Evolutionary conservation across 2,797 vertebrate species (phyloP), one percentile per base, ranked within the genome.

Genomic region (Ciconia nigra): DNA sequence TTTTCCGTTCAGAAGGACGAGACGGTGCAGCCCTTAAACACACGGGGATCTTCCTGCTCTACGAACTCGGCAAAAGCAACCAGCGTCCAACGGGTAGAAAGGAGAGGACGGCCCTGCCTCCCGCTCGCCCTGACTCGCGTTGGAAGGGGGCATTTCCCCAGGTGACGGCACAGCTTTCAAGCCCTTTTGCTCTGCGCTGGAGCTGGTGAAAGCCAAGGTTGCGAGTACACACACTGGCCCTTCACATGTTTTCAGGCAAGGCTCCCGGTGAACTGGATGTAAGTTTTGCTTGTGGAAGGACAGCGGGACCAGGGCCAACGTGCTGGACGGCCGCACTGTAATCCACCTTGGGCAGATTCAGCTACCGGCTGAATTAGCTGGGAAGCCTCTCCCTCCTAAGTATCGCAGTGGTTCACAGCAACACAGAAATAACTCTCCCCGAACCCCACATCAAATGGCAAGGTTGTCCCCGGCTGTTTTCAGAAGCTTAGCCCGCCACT

Each of bases 391-490:
- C 97, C 94, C 97, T 80, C 92, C 82, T 2, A 79, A 58, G 74
- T 20, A 65, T 82, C 57, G 33, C 66, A 57, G 25, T 21, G 55
- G 65, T 52, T 81, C 90, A n/a, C 93, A 47, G 83, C 22, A 81
- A 91, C 51, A 89, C 94, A 87, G 98, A 98, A 98, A 98, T 98
- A 99, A 96, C 71, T 84, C 97, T 96, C 96, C 93, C 98, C 94
- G 97, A 93, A 85, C 91, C 97, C 97, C 97, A 98, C 98, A 98
- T 99, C 98, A 98, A 99, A 98, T 35, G 93, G 96, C 93, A 95
- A 97, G 97, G 97, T 98, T 98, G 98, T 97, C 98, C 92, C 98
- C 97, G 22, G 77, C 22, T 90, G 91, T 76, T 87, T 95, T 78
- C 58, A 91, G 86, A 96, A 98, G 89, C 84, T 93, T 92, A 59